Conservation (phyloP, 2,888 invertebrate genomes). For the Rhagium mordax region DNA sequence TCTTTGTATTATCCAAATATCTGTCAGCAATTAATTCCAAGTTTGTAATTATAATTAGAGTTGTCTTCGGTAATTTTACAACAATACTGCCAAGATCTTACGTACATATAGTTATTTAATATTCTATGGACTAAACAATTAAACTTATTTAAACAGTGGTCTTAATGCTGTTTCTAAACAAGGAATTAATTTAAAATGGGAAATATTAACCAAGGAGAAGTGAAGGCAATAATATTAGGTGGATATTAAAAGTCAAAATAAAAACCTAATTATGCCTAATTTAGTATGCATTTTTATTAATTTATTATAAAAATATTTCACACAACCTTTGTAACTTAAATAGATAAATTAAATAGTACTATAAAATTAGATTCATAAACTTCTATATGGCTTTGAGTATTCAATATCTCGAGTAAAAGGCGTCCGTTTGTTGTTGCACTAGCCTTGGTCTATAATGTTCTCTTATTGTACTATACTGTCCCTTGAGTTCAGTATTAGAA, state of each 20-base stretch:
- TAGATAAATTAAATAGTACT: slow-evolving; percentile 34
- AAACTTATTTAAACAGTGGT: no score
- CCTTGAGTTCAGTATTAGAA: slow-evolving; percentile 43
- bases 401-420: slow-evolving; percentile 56
- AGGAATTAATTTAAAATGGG: no score
- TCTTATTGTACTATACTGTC: slow-evolving; percentile 49
- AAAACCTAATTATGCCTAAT: not conserved
- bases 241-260: slow-evolving; percentile 5
- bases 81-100: no score
- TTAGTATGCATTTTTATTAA: slow-evolving; percentile 31
- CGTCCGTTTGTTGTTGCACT: slow-evolving; percentile 59
- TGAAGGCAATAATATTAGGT: no score
- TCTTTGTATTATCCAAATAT: no score
- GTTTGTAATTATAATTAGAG: no score
- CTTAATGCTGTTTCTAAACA: no score
- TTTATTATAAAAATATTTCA: slow-evolving; percentile 43
- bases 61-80: no score
- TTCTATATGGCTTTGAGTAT: slow-evolving; percentile 53
- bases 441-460: slow-evolving; percentile 58
- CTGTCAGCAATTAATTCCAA: no score
- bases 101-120: no score
- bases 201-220: no score
- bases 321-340: slow-evolving; percentile 45
- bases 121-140: no score
- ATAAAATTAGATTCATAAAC: slow-evolving; percentile 41